phyloP scores from a whole-genome alignment of 1,140 invertebrate genomes.

The Orussus abietinus region DNA sequence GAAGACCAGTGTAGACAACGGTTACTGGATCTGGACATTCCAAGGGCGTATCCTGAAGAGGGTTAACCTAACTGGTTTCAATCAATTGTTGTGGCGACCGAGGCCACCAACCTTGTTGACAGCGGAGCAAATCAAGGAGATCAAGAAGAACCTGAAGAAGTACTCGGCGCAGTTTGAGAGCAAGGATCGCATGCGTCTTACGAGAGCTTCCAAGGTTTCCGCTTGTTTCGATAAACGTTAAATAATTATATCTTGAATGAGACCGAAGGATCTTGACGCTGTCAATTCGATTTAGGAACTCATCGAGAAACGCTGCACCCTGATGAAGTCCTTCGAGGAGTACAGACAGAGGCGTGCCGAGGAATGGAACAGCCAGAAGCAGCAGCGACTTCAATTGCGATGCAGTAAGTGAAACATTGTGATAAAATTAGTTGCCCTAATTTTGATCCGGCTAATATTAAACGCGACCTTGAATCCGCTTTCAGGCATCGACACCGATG shows the following conservation, averaged over 20 bases:
- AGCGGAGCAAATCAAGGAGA: conserved; percentile 82
- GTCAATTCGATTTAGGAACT: conserved; percentile 64
- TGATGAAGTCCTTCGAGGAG: conserved; percentile 85
- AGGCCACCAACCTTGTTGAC: conserved; percentile 81
- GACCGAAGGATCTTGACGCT: neutral
- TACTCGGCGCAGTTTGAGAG: conserved; percentile 94
- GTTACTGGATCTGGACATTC: conserved; percentile 98
- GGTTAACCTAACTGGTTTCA: conserved; percentile 86
- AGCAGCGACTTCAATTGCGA: conserved; percentile 76
- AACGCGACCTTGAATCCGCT: too few species aligned
- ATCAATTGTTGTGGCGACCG: conserved; percentile 95
- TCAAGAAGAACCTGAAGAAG: conserved; percentile 97
- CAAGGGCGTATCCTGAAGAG: conserved; percentile 83
- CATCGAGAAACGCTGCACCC: conserved; percentile 85
- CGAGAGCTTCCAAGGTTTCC: conserved; percentile 92
- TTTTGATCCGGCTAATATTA: too few species aligned
- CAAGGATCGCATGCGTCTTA: conserved; percentile 89
- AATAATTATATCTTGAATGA: too few species aligned
- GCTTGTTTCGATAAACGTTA: too few species aligned
- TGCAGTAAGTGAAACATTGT: conserved; percentile 81
- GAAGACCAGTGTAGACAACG: conserved; percentile 95
- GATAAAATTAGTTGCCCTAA: too few species aligned
- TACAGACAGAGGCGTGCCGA: conserved; percentile 71
- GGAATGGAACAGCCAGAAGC: conserved; percentile 74
- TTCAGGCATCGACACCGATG: conserved; percentile 89